Percentiles rank a stretch among this genome's conserved stretches.
These are phyloP conservation scores for Acronicta aceris DNA, from an alignment of 2,888 invertebrate species.

Conservation along the genomic window DNA sequence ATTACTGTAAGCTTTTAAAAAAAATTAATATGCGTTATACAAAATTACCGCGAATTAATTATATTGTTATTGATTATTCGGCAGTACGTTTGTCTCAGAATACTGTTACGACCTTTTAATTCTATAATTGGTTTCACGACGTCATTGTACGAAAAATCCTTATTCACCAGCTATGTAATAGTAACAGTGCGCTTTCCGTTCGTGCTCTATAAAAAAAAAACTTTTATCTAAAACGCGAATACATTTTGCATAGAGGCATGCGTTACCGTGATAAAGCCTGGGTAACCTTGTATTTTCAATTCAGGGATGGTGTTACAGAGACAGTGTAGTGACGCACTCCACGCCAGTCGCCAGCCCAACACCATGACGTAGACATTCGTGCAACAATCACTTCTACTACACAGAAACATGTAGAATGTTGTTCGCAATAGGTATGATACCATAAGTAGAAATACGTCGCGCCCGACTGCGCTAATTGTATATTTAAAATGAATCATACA, in stretches of 20 bases:
- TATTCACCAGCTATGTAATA: not conserved
- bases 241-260: constrained; percentile 17
- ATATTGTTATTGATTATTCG: no score
- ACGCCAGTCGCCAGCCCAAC: constrained; percentile 24
- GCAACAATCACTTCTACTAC: constrained; percentile 17
- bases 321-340: constrained; percentile 42
- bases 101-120: no score
- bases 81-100: no score
- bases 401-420: constrained; percentile 37
- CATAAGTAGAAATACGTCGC: constrained; percentile 40
- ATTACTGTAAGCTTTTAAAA: no score
- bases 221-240: constrained; percentile 26
- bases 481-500: constrained; percentile 32
- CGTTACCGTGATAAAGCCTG: constrained; percentile 41
- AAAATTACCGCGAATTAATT: no score
- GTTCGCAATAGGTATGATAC: constrained; percentile 35
- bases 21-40: no score
- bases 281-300: constrained; percentile 53
- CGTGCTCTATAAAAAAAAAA: constrained; percentile 26
- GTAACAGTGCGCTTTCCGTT: not conserved
- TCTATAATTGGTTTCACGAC: no score
- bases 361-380: constrained; percentile 46
- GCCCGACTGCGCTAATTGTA: constrained; percentile 32
- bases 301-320: constrained; percentile 34
- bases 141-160: no score